Base-by-base conservation (phyloP, 2,888 invertebrate species). In the Tupiocoris notatus region DNA sequence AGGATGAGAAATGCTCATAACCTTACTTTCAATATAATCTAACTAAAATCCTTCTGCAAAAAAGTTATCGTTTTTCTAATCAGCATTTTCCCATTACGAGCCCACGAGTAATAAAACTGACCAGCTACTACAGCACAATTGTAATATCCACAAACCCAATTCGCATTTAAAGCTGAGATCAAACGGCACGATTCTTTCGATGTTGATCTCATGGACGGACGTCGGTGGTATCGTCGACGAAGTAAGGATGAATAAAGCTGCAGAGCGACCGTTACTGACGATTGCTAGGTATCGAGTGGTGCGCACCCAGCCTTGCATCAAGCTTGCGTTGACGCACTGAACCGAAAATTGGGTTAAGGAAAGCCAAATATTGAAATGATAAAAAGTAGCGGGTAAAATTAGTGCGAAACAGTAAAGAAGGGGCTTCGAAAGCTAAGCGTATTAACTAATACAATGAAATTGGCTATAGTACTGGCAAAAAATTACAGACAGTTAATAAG, bases 181-280 rank as follows among this genome's bases (percentile, higher is more conserved):
- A 76, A 95, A 88, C 23, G 94, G 92, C 81, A 94, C 88, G 70
- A 92, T 90, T 84, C 90, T 89, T 85, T 94, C 93, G 81, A 94
- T 88, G 16, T 90, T 89, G 80, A 95, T 86, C 85, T 94, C 94
- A 70, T 90, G 90, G 82, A 90, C 89, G 75, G 89, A 89, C 83
- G 88, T 88, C 20, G 92, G 91, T 80, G 91, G 90, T 81, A 86
- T 87, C 81, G 88, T 88, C 76, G 90, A 85, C 6, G 87, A 86
- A 66, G 87, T 84, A 79, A 88, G 85, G 78, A 89, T 84, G 81
- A 89, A 87, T 78, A 89, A 83, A 73, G 87, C 89, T 82, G 85
- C 85, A 16, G 87, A 86, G 21, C 75, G 68, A 78, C 86, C 86
- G 81, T 87, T 86, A 81, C 88, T 88, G 67, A 89, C 87, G 80